phyloP scores from a whole-genome alignment of 2,888 invertebrate genomes.

The Tenthredo amoena region DNA sequence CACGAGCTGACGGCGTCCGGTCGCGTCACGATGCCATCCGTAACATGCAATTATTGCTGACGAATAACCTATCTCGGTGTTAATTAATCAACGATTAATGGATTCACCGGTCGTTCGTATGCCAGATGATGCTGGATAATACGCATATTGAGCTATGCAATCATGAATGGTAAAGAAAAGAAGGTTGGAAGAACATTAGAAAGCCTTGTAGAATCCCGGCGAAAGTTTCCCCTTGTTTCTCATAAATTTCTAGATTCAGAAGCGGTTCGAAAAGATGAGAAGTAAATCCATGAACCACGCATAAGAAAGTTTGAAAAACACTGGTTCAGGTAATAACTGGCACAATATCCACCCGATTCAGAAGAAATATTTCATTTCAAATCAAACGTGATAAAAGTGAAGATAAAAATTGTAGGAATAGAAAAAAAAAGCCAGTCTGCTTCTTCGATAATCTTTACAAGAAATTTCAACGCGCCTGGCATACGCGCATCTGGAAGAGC shows the following conservation, averaged over 20 bases:
- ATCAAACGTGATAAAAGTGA: conserved; percentile 4
- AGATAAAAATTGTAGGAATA: conserved; percentile 7
- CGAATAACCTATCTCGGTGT: conserved; percentile 29
- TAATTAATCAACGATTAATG: conserved; percentile 45
- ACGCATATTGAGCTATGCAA: not conserved
- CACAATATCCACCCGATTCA: not conserved
- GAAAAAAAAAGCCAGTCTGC: not conserved
- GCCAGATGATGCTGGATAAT: not conserved
- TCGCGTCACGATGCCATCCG: conserved; percentile 1
- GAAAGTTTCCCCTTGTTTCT: not conserved
- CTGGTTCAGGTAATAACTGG: not conserved
- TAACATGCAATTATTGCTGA: conserved; percentile 41
- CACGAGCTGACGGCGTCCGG: conserved; percentile 36
- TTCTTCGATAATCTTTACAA: conserved; percentile 9
- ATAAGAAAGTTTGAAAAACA: not conserved
- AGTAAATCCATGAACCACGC: not conserved
- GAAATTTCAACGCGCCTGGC: not conserved
- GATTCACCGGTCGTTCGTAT: not conserved
- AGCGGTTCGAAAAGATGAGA: not conserved
- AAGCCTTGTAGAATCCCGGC: not conserved
- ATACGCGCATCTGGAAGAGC: conserved; percentile 4
- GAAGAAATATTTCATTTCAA: conserved; percentile 4
- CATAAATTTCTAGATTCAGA: not conserved
- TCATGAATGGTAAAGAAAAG: not conserved
- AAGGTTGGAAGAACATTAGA: not conserved